Evolutionary conservation across 2,888 invertebrate genomes (phyloP).

Genomic region (Lithosia quadra): DNA sequence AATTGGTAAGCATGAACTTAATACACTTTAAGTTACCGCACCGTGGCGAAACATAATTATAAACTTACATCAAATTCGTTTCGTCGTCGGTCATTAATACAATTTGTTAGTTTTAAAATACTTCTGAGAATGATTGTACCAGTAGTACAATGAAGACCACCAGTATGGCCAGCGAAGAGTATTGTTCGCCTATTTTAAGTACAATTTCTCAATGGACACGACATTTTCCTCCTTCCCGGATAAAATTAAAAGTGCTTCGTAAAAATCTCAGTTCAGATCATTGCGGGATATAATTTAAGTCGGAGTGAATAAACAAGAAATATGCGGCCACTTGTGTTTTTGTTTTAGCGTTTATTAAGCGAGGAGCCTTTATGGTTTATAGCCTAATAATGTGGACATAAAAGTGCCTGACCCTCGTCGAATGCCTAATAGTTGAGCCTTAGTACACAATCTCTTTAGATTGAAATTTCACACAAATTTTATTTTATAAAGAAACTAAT

Average conservation of each 20-base stretch:
- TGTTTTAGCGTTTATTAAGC: slow-evolving; percentile 78
- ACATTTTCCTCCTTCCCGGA: slow-evolving; percentile 42
- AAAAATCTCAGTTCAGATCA: slow-evolving; percentile 68
- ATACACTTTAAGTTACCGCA: too few species aligned
- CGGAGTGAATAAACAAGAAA: slow-evolving; percentile 75
- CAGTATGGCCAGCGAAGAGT: slow-evolving; percentile 16
- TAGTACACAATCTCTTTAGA: too few species aligned
- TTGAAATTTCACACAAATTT: too few species aligned
- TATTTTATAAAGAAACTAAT: too few species aligned
- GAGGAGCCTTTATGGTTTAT: slow-evolving; percentile 80
- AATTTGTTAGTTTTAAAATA: too few species aligned
- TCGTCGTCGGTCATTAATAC: too few species aligned
- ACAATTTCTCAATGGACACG: slow-evolving; percentile 41
- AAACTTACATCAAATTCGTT: too few species aligned
- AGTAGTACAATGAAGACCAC: background rate
- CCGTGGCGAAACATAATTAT: too few species aligned
- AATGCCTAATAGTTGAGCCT: slow-evolving; percentile 38
- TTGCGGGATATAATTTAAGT: slow-evolving; percentile 66
- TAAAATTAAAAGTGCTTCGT: slow-evolving; percentile 64
- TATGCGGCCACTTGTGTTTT: slow-evolving; percentile 73
- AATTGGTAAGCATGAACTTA: too few species aligned
- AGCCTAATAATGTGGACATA: slow-evolving; percentile 80
- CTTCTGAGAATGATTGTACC: too few species aligned
- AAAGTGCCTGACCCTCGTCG: slow-evolving; percentile 70
- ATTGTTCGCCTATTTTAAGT: slow-evolving; percentile 44